Conservation (phyloP, 2,888 invertebrate species). For the Cosmorhoe ocellata region DNA sequence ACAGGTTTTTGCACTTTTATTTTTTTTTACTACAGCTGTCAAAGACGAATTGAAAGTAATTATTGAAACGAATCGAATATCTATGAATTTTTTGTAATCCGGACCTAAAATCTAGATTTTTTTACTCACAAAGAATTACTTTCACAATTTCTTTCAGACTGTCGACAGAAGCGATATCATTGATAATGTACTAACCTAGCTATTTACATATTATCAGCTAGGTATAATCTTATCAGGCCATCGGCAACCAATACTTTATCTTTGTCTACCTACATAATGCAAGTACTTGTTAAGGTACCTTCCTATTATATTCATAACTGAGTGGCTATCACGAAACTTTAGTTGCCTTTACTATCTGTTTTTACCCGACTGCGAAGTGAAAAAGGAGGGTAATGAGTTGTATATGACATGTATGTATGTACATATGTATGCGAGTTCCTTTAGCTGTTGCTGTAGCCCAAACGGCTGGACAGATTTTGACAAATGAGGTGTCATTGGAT, state of each 20-base stretch:
- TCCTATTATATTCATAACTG: too few species aligned
- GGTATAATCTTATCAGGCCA: conserved; percentile 10
- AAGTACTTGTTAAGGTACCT: neutral
- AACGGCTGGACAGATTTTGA: too few species aligned
- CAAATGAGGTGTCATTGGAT: too few species aligned
- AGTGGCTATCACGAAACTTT: too few species aligned
- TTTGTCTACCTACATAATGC: conserved; percentile 4
- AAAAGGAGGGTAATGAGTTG: too few species aligned
- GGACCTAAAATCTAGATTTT: too few species aligned
- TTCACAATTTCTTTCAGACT: conserved; percentile 12
- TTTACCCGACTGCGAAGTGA: too few species aligned
- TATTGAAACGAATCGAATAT: neutral
- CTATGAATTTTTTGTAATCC: neutral
- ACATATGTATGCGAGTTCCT: too few species aligned
- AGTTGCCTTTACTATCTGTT: too few species aligned
- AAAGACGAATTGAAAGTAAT: neutral
- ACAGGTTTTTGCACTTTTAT: conserved; percentile 15
- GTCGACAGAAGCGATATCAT: conserved; percentile 10
- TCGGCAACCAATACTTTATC: conserved; percentile 19
- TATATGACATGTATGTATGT: too few species aligned
- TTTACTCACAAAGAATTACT: conserved; percentile 7
- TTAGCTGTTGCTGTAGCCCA: too few species aligned
- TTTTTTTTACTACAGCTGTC: neutral
- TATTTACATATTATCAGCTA: conserved; percentile 20
- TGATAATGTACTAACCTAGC: too few species aligned